Evolutionary conservation across 1,140 invertebrate species (phyloP), one percentile per base, ranked within the genome.

Genomic region (Listronotus bonariensis): DNA sequence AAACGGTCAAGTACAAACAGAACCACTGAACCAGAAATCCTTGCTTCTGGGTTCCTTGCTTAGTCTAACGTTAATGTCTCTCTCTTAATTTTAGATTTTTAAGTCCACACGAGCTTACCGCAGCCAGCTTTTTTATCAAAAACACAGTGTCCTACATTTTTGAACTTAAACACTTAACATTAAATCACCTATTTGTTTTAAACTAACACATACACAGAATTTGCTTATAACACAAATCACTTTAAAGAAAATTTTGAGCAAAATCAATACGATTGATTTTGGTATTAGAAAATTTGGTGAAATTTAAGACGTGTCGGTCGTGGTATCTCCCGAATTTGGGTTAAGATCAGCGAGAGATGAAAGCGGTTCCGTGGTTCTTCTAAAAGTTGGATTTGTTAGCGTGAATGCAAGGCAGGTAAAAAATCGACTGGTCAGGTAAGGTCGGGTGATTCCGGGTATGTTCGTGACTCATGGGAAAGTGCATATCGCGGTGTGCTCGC

Each of bases 291-390:
- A 36, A 36, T 36, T 36, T 3, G 3, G 4, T 9, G 8, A 10
- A 18, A 40, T n/a, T 15, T 18, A 42, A 56, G 54, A 56, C 54
- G 54, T 42, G 42, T 56, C 41, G n/a, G 10, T 18, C 18, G 15
- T 17, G 12, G 43, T 56, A 42, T 20, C 36, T 32, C 31, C 31
- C 40, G 54, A 15, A 56, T 56, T 56, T 56, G 20, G 54, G 54
- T 56, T 56, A 56, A 56, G 54, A 56, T 56, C 54, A 40, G 26
- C 54, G 54, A 56, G 54, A 56, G 54, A 56, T 56, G 54, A 56
- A 56, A 56, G 54, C 54, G 12, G 54, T 38, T 12, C 34, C 34
- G 1, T 7, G 7, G 34, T 36, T 36, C 34, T 36, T 36, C 34
- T 36, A 36, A 36, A 36, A 36, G 6, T 12, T 26, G 26, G 20